Conservation (phyloP, 2,888 invertebrate genomes). For the Cyaniris semiargus region DNA sequence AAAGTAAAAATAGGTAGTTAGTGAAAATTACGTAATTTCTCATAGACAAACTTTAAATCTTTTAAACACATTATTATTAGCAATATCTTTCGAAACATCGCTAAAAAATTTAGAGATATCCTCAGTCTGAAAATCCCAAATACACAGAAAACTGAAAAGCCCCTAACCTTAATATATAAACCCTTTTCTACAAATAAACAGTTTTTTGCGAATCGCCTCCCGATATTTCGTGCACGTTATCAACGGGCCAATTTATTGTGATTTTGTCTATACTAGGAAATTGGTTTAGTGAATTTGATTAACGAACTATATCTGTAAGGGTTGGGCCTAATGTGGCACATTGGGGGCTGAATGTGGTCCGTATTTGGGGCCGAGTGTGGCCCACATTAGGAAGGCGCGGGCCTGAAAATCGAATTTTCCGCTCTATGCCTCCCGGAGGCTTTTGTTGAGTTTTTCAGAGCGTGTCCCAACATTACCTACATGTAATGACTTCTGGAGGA, state of each 20-base stretch:
- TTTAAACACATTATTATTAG: background rate
- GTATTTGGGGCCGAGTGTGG: slow-evolving; percentile 61
- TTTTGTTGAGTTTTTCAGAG: slow-evolving; percentile 64
- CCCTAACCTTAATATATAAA: background rate
- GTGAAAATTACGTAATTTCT: too few species aligned
- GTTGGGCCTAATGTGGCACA: slow-evolving; percentile 61
- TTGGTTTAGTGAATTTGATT: slow-evolving; percentile 74
- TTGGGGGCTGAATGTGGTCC: slow-evolving; percentile 61
- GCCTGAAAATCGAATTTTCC: slow-evolving; percentile 77
- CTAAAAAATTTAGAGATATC: background rate
- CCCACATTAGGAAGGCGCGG: slow-evolving; percentile 65
- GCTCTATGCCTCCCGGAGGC: slow-evolving; percentile 56
- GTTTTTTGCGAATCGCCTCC: background rate
- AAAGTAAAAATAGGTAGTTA: too few species aligned
- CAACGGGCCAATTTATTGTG: slow-evolving; percentile 61
- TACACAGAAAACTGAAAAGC: background rate
- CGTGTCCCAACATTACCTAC: slow-evolving; percentile 45
- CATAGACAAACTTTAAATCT: background rate
- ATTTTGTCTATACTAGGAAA: slow-evolving; percentile 64
- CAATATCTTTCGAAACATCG: background rate
- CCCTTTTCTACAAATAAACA: background rate
- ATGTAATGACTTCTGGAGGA: slow-evolving; percentile 22
- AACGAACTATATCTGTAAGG: slow-evolving; percentile 66
- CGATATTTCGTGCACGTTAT: slow-evolving; percentile 46
- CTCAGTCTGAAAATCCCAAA: too few species aligned